Base-by-base conservation (phyloP, 1,140 invertebrate genomes). In the Conus ventricosus region DNA sequence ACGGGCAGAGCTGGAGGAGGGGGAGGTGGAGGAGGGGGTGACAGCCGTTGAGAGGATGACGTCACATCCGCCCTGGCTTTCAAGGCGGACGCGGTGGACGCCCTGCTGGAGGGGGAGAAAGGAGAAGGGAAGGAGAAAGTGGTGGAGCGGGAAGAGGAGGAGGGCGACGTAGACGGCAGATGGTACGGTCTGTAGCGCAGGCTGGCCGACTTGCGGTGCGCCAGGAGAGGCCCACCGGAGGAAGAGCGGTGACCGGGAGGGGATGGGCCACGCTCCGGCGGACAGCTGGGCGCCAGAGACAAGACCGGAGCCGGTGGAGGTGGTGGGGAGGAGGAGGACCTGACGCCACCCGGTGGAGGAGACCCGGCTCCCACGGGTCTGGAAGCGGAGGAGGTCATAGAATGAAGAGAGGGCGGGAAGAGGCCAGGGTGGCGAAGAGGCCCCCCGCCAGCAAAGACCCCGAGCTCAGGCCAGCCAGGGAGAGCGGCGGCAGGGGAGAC, bases 171-270 rank as follows among this genome's bases (percentile, higher is more conserved):
- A 25, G 71, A 17, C 5, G 63, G 63, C 4, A 86, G 51, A 13
- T 63, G 85, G 63, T 71, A 86, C 0, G 85, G 85, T 76, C 85
- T 71, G 85, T 63, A 86, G 63, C 85, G 63, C 20, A 25, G 85
- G 17, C 27, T 54, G 63, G 60, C 67, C 4, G 85, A 51, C 51
- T 86, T 86, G 2, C 27, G 25, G 23, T 23, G 76, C 5, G 85
- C 3, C 27, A 86, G 71, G 7, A 86, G 20, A 20, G 85, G 63
- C 13, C 85, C 85, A 0, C 80, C 25, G n/a, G 39, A 63, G 81
- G 71, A 15, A 39, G 23, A 51, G 39, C 4, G 15, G 5, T 53
- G 67, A 25, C 20, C 7, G 39, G 20, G 85, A 51, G 63, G 39
- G 17, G 53, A 76, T 63, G 60, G 60, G 17, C 17, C 60, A 63